phyloP scores from a whole-genome alignment of 1,140 invertebrate genomes.

The Halesus radiatus region DNA sequence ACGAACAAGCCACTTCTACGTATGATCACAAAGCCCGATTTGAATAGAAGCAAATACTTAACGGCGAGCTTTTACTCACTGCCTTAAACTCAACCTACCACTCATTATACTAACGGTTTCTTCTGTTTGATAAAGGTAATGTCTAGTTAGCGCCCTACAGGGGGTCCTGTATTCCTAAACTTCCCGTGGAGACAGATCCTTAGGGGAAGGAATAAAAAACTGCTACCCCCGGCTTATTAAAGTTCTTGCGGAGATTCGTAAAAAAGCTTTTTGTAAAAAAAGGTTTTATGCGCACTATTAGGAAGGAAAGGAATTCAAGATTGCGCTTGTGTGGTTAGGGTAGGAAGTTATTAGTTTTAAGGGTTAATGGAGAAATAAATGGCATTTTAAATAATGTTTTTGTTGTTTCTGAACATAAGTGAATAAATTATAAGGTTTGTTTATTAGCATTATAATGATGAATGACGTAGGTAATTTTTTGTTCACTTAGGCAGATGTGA shows the following conservation, averaged over 20 bases:
- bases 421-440: too few relatives aligned
- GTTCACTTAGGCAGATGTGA: too few relatives aligned
- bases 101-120: constrained; percentile 54
- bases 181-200: too few relatives aligned
- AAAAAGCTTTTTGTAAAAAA: constrained; percentile 17
- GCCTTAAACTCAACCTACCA: background rate
- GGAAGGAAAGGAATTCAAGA: constrained; percentile 28
- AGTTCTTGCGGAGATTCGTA: constrained; percentile 32
- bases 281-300: background rate
- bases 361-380: constrained; percentile 3
- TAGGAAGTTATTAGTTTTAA: background rate
- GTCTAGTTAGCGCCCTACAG: constrained; percentile 49
- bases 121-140: constrained; percentile 39
- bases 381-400: background rate
- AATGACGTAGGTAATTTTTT: too few relatives aligned
- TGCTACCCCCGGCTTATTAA: background rate
- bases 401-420: too few relatives aligned
- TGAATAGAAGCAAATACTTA: constrained; percentile 43
- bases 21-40: constrained; percentile 34
- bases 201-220: too few relatives aligned
- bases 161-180: constrained; percentile 25
- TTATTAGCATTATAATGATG: too few relatives aligned
- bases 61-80: constrained; percentile 29
- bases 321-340: background rate
- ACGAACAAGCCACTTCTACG: constrained; percentile 43